phyloP scores from a whole-genome alignment of 2,888 invertebrate genomes.

The Drosophila atripex region DNA sequence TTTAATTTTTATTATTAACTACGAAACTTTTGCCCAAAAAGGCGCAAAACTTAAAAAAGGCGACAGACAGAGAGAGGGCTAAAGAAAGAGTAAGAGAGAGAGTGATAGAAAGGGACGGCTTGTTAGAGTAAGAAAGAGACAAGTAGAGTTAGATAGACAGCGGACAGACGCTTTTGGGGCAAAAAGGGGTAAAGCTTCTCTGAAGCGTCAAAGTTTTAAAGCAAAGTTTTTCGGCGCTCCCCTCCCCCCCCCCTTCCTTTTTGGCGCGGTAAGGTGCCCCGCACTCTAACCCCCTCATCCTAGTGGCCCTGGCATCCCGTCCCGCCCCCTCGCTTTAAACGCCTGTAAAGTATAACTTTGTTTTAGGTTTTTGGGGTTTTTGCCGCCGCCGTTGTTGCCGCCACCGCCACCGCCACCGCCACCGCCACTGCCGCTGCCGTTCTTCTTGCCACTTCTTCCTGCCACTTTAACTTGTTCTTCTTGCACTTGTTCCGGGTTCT shows the following conservation, averaged over 20 bases:
- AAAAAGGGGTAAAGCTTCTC: conserved; percentile 7
- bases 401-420: background rate
- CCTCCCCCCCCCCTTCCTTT: conserved; percentile 20
- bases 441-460: conserved; percentile 21
- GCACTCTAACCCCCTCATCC: background rate
- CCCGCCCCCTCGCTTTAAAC: conserved; percentile 47
- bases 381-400: conserved; percentile 13
- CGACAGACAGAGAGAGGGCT: conserved; percentile 51
- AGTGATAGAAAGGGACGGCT: background rate
- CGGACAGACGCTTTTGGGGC: conserved; percentile 37
- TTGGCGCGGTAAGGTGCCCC: background rate
- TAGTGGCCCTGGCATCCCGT: background rate
- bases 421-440: conserved; percentile 11
- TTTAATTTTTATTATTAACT: conserved; percentile 80
- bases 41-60: conserved; percentile 73
- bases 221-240: conserved; percentile 74
- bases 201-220: conserved; percentile 74
- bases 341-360: conserved; percentile 78
- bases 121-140: conserved; percentile 14
- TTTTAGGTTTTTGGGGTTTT: conserved; percentile 79
- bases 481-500: conserved; percentile 40
- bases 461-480: conserved; percentile 44
- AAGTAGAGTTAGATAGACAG: conserved; percentile 35
- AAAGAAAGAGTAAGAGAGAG: conserved; percentile 7
- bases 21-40: conserved; percentile 72